These are phyloP conservation scores for Aspiorhynchus laticeps DNA, from an alignment of 2,113 vertebrate species.

Conservation along the genomic window DNA sequence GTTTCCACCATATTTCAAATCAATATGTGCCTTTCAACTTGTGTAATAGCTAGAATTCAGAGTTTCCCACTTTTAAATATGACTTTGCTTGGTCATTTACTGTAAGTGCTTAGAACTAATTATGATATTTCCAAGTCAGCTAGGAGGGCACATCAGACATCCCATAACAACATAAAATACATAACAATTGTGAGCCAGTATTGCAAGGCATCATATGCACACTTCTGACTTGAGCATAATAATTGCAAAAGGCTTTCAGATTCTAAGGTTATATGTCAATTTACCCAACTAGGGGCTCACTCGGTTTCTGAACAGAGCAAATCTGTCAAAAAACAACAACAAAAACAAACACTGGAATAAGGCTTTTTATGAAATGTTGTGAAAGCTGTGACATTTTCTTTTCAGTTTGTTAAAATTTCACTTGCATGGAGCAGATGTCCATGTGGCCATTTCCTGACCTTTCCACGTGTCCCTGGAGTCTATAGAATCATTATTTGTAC, in stretches of 20 bases:
- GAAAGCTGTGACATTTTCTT: background rate
- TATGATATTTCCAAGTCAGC: background rate
- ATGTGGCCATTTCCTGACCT: slow-evolving; percentile 9
- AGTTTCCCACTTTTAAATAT: background rate
- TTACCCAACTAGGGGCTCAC: background rate
- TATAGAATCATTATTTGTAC: slow-evolving; percentile 17
- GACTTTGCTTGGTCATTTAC: background rate
- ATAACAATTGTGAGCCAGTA: background rate
- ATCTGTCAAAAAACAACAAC: background rate
- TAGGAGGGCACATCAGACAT: background rate
- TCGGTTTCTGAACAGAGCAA: background rate
- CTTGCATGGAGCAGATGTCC: background rate
- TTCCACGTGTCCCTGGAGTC: background rate
- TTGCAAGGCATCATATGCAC: background rate
- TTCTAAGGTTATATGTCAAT: background rate
- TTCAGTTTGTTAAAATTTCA: background rate
- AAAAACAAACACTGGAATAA: background rate
- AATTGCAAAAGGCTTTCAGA: background rate
- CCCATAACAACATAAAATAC: background rate
- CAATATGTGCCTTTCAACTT: background rate
- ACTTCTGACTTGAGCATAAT: too few species aligned
- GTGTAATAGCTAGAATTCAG: background rate
- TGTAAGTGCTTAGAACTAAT: background rate
- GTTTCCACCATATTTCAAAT: background rate
- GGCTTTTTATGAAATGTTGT: background rate